Evolutionary conservation across 2,797 vertebrate species (phyloP), one percentile per base, ranked within the genome.

Genomic region (Sternarchorhynchus goeldii): DNA sequence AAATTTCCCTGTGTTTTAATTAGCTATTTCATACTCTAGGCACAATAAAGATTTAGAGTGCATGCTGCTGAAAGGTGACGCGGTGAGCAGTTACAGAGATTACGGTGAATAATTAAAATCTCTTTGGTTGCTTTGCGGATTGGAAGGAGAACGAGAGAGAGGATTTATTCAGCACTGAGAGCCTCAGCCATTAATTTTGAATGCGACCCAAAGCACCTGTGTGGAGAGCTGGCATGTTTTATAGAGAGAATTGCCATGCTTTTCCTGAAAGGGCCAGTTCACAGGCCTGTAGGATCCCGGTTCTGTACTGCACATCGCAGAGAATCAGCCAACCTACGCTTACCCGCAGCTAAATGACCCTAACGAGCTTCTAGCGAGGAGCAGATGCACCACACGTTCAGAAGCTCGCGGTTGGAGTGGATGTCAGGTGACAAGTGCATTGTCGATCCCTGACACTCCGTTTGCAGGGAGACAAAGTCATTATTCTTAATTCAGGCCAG

Each of bases 51-150:
- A 81, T 75, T 81, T 79, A 75, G 76, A 76, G 62, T 39, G 65
- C 36, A 56, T 36, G 55, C 76, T n/a, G 66, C 74, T 79, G 65
- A 74, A 74, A 84, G 79, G 81, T 83, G 83, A 82, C 79, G 84
- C 57, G 36, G 20, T 73, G 79, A 79, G 80, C 59, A 77, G 83
- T 85, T 82, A 67, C 78, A 76, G 64, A 79, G 79, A 85, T 85
- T 83, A 81, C 58, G 53, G 64, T 85, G 84, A 85, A 88, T 88
- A 80, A 85, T 88, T 88, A 78, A 85, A 83, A 79, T 65, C 56
- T 78, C 59, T 82, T 82, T 76, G 76, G 76, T 76, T 84, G 78
- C 80, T 73, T 64, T 80, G 76, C 57, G 81, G 73, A 76, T 82
- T 82, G 76, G 64, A 79, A 69, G 63, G 77, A 63, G 67, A 80